These are phyloP conservation scores for Muntiacus reevesi DNA, from an alignment of 2,113 vertebrate species.

Conservation along the genomic window DNA sequence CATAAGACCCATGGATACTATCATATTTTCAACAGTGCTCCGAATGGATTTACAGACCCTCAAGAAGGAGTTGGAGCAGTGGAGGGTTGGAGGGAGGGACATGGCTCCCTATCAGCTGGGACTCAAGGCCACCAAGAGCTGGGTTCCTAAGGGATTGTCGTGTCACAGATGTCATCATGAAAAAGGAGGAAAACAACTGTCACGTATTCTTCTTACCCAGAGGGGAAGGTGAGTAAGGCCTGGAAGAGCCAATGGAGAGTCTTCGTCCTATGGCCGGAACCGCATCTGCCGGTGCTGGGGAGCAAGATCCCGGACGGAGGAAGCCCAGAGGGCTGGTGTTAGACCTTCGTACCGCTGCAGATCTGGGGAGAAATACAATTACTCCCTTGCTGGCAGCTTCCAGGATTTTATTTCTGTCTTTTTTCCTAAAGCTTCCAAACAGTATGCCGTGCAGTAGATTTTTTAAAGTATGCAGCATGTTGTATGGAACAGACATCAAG, in stretches of 20 bases:
- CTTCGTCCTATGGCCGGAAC: slow-evolving; percentile 86
- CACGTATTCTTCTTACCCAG: slow-evolving; percentile 84
- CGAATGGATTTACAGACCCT: neutral
- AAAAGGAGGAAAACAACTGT: neutral
- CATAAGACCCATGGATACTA: neutral
- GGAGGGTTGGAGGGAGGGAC: neutral
- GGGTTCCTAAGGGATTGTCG: neutral
- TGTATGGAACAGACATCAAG: neutral
- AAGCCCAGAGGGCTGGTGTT: slow-evolving; percentile 98
- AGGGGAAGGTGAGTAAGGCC: slow-evolving; percentile 95
- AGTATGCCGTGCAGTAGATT: neutral
- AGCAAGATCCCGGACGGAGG: slow-evolving; percentile 89
- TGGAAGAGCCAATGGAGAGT: slow-evolving; percentile 93
- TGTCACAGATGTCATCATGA: neutral
- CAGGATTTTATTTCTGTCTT: neutral
- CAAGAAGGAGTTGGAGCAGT: too few relatives aligned
- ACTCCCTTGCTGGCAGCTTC: neutral
- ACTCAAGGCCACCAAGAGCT: neutral
- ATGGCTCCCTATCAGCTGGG: neutral
- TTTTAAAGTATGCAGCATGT: neutral
- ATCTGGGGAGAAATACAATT: slow-evolving; percentile 77
- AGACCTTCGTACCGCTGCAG: slow-evolving; percentile 91
- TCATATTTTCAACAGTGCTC: neutral
- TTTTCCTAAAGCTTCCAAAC: neutral
- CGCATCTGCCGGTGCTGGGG: slow-evolving; percentile 86